These are phyloP conservation scores for Phocides pigmalion DNA, from an alignment of 1,140 invertebrate genomes.

Conservation along the genomic window DNA sequence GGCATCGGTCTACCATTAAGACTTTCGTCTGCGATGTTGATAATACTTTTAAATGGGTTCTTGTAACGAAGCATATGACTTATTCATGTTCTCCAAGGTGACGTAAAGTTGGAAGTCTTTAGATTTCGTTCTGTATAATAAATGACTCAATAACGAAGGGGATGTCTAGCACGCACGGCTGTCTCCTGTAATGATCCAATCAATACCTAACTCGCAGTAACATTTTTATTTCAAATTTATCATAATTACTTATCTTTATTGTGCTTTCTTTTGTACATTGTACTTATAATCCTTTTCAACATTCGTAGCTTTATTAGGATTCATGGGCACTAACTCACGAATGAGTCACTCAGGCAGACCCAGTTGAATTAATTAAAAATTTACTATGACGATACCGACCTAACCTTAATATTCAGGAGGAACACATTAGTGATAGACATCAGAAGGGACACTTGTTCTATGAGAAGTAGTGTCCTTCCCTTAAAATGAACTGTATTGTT, in stretches of 20 bases:
- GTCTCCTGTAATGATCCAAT: slow-evolving; percentile 6
- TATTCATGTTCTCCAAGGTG: slow-evolving; percentile 73
- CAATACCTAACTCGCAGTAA: slow-evolving; percentile 3
- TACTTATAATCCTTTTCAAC: no score
- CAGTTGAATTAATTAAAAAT: no score
- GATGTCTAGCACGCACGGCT: slow-evolving; percentile 21
- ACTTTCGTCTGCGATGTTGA: slow-evolving; percentile 45
- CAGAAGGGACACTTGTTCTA: no score
- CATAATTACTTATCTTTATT: neutral
- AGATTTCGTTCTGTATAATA: slow-evolving; percentile 64
- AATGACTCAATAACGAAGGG: slow-evolving; percentile 64
- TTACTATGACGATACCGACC: no score
- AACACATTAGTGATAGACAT: no score
- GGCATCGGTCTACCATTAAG: slow-evolving; percentile 25
- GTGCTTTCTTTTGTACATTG: neutral
- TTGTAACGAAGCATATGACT: slow-evolving; percentile 77
- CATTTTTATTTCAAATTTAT: neutral
- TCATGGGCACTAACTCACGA: no score
- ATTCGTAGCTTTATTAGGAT: no score
- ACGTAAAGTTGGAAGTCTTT: slow-evolving; percentile 62
- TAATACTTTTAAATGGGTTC: slow-evolving; percentile 64
- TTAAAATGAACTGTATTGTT: no score
- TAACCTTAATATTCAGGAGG: no score
- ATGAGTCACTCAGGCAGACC: no score
- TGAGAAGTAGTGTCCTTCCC: no score